Base-by-base conservation (phyloP, 2,888 invertebrate species). In the Aleiodes testaceus region DNA sequence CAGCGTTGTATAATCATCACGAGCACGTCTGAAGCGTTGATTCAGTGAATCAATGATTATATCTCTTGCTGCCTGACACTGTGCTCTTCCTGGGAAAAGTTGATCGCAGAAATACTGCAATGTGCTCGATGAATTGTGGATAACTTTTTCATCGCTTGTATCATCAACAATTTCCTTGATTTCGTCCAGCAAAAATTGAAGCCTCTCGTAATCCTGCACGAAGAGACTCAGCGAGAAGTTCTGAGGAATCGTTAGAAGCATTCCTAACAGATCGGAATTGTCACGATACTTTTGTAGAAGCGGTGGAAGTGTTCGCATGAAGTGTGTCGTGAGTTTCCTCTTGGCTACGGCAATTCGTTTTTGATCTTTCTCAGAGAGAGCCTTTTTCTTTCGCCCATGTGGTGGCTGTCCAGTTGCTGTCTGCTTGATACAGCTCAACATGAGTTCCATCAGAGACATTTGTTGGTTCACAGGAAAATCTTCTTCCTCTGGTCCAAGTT, bases 401-500 rank as follows among this genome's bases (percentile, higher is more conserved):
- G 99, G 99, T 63, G 97, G 96, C 88, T 99, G 99, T 1, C 94
- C 94, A 3, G 98, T 97, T 52, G 97, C 96, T 4, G 98, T 96
- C 89, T 99, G 99, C 78, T 95, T 94, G 76, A 99, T 96, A 88
- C 97, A 97, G 89, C 98, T 99, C 71, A 97, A 96, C 97, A 99
- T 97, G 78, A 99, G 93, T 89, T 97, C 96, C 81, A 99, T 98
- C 59, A 99, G 90, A 76, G 96, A 96, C 0, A 97, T 96, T 89
- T 99, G 98, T 89, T 98, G 97, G 73, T 96, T 91, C 88, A 97
- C 97, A 88, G 97, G 97, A 69, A 99, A 89, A 22, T 95, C 92
- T 88, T 98, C 98, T 87, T 99, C 98, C 74, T 92, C 93, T 3
- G 93, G 92, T 0, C 97, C 97, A 0, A 98, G 94, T 85, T 98